These are phyloP conservation scores for Platycheirus rosarum DNA, from an alignment of 2,888 invertebrate species.

Conservation along the genomic window DNA sequence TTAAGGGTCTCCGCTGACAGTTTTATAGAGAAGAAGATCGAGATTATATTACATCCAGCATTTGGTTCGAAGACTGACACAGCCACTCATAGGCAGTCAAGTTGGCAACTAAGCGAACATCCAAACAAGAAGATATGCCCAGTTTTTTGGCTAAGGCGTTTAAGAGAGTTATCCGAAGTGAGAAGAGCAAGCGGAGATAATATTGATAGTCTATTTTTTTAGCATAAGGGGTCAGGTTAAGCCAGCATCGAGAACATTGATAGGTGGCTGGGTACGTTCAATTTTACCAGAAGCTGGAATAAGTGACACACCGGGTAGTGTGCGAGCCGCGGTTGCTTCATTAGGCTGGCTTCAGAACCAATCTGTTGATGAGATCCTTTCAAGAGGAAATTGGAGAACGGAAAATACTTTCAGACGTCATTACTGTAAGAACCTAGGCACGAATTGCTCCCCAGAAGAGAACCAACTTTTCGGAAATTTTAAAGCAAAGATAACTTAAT, in stretches of 20 bases:
- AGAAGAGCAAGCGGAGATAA: background rate
- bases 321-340: no score
- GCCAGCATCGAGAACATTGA: conserved; percentile 3
- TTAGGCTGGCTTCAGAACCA: no score
- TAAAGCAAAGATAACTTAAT: no score
- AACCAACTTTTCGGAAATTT: no score
- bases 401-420: no score
- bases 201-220: conserved; percentile 16
- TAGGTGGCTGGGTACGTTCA: background rate
- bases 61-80: conserved; percentile 16
- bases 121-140: conserved; percentile 15
- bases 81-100: conserved; percentile 4
- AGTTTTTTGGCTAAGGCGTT: background rate
- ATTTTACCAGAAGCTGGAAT: background rate
- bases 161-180: conserved; percentile 2
- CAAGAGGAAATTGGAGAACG: no score
- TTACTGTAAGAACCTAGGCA: no score
- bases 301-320: background rate
- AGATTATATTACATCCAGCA: background rate
- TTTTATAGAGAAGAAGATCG: background rate
- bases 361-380: no score
- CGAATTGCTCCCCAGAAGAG: no score
- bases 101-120: conserved; percentile 9
- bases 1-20: background rate
- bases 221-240: background rate